Evolutionary conservation across 1,140 invertebrate genomes (phyloP), one percentile per base, ranked within the genome.

Genomic region (Drosophila mojavensis): DNA sequence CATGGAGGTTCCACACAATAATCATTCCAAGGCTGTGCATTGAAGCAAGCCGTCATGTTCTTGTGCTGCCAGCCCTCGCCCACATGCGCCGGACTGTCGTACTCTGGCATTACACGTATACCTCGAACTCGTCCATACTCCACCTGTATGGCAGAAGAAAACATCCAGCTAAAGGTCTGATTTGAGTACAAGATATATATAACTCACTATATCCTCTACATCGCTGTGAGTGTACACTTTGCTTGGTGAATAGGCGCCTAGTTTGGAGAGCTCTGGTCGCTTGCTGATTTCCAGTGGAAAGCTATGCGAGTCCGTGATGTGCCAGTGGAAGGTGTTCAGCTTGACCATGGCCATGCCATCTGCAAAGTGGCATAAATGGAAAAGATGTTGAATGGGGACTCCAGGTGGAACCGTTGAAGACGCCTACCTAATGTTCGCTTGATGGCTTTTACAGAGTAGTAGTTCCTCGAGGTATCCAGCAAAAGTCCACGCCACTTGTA

Each of bases 1-100:
- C 97, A 98, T 0, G 97, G 97, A 4, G 97, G 97, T 78, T 97
- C 97, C 11, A 97, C 96, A 77, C 97, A 97, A 82, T 94, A 97
- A 1, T 92, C 84, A 11, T 92, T 82, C 97, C 97, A 97, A 0
- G 96, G 96, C 81, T 97, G 95, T 6, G 95, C 94, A 91, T 95
- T 95, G 56, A 95, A 95, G 90, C 95, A 95, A 4, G 94, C 94
- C 1, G 94, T 94, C 69, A 95, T 94, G 53, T 94, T 93, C 41
- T 94, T 94, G 62, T 94, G 94, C 92, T 97, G 96, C 96, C 97
- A 97, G 6, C 97, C 97, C 92, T 97, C 96, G 28, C 96, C 97
- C 13, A 97, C 96, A 86, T 98, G 97, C 63, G 97, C 97, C 1
- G 97, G 97, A 47, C 96, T 96, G 91, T 98, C 97, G 75, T 98